Percentiles rank a stretch among this genome's conserved stretches.
Evolutionary conservation across 2,113 vertebrate species (phyloP).

Genomic region (Epinephelus fuscoguttatus): DNA sequence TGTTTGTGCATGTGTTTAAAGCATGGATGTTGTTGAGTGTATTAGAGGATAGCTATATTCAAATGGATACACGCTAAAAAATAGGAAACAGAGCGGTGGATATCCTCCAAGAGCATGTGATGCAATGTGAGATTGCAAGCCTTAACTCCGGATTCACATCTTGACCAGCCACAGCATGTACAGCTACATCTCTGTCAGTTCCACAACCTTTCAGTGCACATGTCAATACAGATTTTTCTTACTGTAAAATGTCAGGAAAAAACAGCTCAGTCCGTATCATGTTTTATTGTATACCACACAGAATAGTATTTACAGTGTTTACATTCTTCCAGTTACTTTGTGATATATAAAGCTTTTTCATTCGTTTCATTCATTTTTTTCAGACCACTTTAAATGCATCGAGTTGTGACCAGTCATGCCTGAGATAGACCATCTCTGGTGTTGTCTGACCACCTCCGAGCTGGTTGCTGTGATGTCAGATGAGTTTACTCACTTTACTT

Average conservation of each 20-base stretch:
- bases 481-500: too few species aligned
- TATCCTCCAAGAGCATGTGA: background rate
- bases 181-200: background rate
- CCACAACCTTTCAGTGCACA: background rate
- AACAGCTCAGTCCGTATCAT: background rate
- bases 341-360: background rate
- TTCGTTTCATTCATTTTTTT: too few species aligned
- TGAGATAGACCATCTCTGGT: too few species aligned
- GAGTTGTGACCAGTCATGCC: too few species aligned
- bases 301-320: background rate
- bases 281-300: background rate
- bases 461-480: too few species aligned
- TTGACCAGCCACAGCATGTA: background rate
- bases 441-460: too few species aligned
- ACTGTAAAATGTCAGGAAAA: background rate
- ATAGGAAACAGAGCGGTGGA: background rate
- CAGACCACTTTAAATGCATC: too few species aligned
- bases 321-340: background rate
- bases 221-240: background rate
- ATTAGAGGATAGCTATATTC: slow-evolving; percentile 12
- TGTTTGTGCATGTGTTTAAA: slow-evolving; percentile 9
- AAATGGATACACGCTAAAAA: background rate
- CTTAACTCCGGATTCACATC: background rate
- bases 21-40: background rate
- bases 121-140: background rate